Conservation (phyloP, 1,140 invertebrate species). For the Brachionus calyciflorus region DNA sequence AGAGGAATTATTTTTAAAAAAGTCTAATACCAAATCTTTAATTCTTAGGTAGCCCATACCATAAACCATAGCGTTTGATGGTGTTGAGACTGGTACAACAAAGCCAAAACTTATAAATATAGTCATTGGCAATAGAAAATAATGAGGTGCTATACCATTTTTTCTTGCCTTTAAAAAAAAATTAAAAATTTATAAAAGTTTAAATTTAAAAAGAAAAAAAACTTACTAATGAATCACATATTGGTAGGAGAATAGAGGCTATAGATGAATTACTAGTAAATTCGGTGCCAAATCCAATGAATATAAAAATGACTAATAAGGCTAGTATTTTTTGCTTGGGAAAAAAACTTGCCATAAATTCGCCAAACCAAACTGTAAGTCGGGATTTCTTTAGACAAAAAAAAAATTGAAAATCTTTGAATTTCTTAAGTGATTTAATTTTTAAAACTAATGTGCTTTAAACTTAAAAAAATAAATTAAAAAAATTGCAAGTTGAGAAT, state of each 20-base stretch:
- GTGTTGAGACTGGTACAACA: constrained; percentile 77
- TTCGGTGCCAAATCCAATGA: constrained; percentile 49
- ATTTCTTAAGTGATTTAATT: no score
- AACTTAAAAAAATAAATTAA: no score
- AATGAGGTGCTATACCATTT: constrained; percentile 71
- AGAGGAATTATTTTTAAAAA: no score
- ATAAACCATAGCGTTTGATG: constrained; percentile 88
- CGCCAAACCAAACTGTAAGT: constrained; percentile 52
- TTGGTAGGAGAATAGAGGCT: constrained; percentile 61
- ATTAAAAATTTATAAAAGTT: constrained; percentile 48
- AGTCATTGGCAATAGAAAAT: constrained; percentile 79
- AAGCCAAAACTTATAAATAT: constrained; percentile 71
- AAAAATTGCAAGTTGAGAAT: constrained; percentile 3
- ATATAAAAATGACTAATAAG: not conserved
- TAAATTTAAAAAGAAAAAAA: not conserved
- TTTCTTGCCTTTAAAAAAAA: constrained; percentile 57
- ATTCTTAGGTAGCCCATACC: constrained; percentile 60
- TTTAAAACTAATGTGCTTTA: no score
- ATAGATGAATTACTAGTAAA: constrained; percentile 62
- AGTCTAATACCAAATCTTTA: constrained; percentile 62
- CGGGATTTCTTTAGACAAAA: constrained; percentile 55
- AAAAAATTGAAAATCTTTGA: no score
- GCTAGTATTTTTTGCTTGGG: constrained; percentile 8
- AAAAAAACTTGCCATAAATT: constrained; percentile 48
- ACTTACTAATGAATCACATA: constrained; percentile 58